phyloP scores from a whole-genome alignment of 2,888 invertebrate genomes.

The Athrips mouffetella region DNA sequence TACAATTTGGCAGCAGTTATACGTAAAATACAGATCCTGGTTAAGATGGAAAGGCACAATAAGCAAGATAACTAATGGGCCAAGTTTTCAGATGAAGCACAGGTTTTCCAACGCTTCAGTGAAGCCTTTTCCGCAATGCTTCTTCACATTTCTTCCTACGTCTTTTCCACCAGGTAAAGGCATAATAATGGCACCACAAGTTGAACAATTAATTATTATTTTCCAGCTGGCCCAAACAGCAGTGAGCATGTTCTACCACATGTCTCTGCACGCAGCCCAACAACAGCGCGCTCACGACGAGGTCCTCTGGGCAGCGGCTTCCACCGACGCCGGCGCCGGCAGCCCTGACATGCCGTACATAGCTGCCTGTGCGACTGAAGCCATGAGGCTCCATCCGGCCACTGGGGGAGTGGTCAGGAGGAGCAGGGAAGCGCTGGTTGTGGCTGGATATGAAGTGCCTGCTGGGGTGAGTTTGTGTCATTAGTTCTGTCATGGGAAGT shows the following conservation, averaged over 20 bases:
- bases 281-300: conserved; percentile 68
- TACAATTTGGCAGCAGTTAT: no score
- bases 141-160: no score
- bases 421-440: conserved; percentile 42
- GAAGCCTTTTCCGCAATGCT: no score
- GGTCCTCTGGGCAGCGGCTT: conserved; percentile 53
- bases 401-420: conserved; percentile 65
- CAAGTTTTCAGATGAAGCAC: no score
- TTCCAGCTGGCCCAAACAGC: conserved; percentile 64
- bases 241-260: conserved; percentile 60
- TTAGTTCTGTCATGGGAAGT: conserved; percentile 54
- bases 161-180: no score
- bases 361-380: conserved; percentile 53
- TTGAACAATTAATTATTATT: no score
- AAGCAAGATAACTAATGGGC: no score
- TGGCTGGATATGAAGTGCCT: conserved; percentile 64
- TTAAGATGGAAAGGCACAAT: no score
- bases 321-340: conserved; percentile 45
- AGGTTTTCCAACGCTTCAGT: no score
- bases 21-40: no score
- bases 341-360: conserved; percentile 48
- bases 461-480: conserved; percentile 67
- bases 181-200: no score
- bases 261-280: conserved; percentile 63
- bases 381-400: conserved; percentile 60